phyloP scores from a whole-genome alignment of 2,888 invertebrate species.

The Cataglyphis rosenhaueri region DNA sequence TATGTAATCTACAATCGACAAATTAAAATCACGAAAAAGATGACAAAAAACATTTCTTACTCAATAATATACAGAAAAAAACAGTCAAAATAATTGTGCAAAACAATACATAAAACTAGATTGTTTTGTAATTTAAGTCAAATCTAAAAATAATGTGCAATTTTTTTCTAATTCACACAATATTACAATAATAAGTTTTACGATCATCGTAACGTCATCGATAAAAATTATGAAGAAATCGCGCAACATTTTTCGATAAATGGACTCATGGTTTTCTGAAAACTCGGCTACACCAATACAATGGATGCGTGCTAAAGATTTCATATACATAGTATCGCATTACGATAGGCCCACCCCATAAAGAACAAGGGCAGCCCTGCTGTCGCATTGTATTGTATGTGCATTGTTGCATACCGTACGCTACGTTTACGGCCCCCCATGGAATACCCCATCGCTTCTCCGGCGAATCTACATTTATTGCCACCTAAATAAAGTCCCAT shows the following conservation, averaged over 20 bases:
- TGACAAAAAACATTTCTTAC: not conserved
- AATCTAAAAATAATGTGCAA: conserved; percentile 1
- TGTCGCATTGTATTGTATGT: conserved; percentile 26
- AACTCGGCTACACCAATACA: not conserved
- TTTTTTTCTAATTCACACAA: not conserved
- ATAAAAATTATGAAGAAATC: not conserved
- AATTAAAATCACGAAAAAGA: not conserved
- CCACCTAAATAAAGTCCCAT: conserved; percentile 56
- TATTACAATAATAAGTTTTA: not conserved
- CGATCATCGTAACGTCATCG: not conserved
- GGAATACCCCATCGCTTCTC: conserved; percentile 26
- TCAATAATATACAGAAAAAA: not conserved
- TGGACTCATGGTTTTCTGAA: not conserved
- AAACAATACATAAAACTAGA: conserved; percentile 12
- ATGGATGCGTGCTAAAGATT: conserved; percentile 36
- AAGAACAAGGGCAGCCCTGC: conserved; percentile 6
- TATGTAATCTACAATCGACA: not conserved
- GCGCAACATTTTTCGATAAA: conserved; percentile 7
- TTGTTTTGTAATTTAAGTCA: not conserved
- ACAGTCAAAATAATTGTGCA: no score
- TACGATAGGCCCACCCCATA: conserved; percentile 22
- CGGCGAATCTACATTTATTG: conserved; percentile 57
- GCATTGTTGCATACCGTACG: conserved; percentile 31
- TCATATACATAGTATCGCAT: conserved; percentile 33
- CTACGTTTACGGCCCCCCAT: conserved; percentile 39